Evolutionary conservation across 2,888 invertebrate genomes (phyloP), one percentile per base, ranked within the genome.

Genomic region (Andrena trimmerana): DNA sequence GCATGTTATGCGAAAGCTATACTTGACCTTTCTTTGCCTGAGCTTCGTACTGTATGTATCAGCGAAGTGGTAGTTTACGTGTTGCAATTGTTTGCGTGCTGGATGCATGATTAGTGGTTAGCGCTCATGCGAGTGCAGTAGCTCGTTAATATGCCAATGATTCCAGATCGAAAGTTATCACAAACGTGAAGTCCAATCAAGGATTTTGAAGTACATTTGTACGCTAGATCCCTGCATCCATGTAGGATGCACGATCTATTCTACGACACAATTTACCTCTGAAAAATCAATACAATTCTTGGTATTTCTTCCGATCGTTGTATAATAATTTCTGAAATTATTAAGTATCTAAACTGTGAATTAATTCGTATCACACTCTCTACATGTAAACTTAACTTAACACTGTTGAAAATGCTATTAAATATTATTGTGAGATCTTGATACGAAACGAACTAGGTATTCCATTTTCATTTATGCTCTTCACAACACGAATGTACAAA

Each of bases 11-110:
- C 85, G 69, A 72, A 79, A 84, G 82, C 91, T 90, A 93, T 93
- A 94, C 94, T 93, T 93, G 93, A 94, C 93, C 93, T 94, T 93
- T 92, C 4, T 92, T 88, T 71, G 33, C 88, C 88, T 89, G 81
- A 83, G 83, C 88, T 77, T 89, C 85, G 84, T 31, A 78, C 4
- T 42, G 4, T 67, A 36, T 33, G 67, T 70, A 72, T 70, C 76
- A 81, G 57, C 71, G 72, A 67, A 42, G 65, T 42, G 76, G 75
- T 74, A 74, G 78, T 88, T 86, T 91, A 84, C 86, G 84, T 86
- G 83, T 87, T 65, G 80, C 54, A 54, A 65, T 88, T 86, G 87
- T 88, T 75, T 91, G 90, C 89, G 88, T 90, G 90, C 87, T 86
- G 88, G 80, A 87, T 86, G 88, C 88, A 88, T 73, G 80, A 87